A percentile compares a stretch with the other conserved stretches of the same genome.
These are phyloP conservation scores for Podiceps cristatus DNA, from an alignment of 2,113 vertebrate genomes.

Conservation along the genomic window DNA sequence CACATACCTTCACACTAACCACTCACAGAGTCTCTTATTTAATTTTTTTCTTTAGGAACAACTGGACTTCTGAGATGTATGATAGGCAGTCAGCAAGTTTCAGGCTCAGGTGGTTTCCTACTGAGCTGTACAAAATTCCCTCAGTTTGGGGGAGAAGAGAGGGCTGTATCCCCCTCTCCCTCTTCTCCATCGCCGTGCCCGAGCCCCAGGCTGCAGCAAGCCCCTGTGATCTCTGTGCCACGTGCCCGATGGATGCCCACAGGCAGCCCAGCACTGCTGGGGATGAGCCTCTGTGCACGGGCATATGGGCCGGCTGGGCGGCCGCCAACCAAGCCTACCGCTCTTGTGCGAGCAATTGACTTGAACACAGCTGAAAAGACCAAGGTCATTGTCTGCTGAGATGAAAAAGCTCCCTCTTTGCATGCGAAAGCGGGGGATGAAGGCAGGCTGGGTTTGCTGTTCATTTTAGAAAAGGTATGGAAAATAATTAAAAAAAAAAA, in stretches of 20 bases:
- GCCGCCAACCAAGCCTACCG: rapidly evolving
- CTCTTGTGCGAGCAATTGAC: neutral
- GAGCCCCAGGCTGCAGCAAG: neutral
- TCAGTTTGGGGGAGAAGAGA: rapidly evolving
- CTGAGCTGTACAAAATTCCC: rapidly evolving
- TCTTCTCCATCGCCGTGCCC: rapidly evolving
- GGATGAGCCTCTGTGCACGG: neutral
- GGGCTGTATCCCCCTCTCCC: neutral
- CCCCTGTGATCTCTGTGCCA: rapidly evolving
- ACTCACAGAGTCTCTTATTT: neutral
- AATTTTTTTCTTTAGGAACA: neutral
- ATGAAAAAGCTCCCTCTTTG: neutral
- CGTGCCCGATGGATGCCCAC: rapidly evolving
- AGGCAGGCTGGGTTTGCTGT: neutral
- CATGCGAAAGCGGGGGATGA: neutral
- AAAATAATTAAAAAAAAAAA: neutral
- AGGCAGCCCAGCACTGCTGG: neutral
- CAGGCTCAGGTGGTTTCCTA: neutral
- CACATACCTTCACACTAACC: neutral
- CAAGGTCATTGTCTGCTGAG: neutral
- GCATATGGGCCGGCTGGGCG: neutral
- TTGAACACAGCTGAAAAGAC: neutral
- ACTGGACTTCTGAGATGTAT: neutral
- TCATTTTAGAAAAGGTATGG: neutral
- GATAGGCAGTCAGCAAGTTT: neutral